Percentiles rank a stretch among this genome's conserved stretches.
These are phyloP conservation scores for Antennarius maculatus DNA, from an alignment of 2,797 vertebrate species.

Conservation along the genomic window DNA sequence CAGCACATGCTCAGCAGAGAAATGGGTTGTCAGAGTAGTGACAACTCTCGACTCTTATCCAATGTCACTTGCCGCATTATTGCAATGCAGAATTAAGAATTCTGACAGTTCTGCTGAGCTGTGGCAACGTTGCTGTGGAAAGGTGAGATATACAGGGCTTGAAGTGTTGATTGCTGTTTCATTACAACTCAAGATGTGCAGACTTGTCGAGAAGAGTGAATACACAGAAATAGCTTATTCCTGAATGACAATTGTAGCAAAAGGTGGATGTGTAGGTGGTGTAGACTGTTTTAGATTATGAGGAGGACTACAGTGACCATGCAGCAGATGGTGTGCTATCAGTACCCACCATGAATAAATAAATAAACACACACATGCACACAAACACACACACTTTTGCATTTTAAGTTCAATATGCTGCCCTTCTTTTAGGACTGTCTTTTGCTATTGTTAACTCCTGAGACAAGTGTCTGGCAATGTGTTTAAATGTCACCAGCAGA, in stretches of 20 bases:
- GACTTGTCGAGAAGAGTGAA: constrained; percentile 4
- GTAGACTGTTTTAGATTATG: not conserved
- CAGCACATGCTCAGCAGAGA: constrained; percentile 21
- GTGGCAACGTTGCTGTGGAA: constrained; percentile 17
- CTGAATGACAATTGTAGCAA: not conserved
- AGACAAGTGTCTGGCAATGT: too few species aligned
- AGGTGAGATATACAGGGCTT: not conserved
- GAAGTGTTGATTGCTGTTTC: not conserved
- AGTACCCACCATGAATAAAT: too few species aligned
- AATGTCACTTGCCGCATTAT: constrained; percentile 41
- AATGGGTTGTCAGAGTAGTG: constrained; percentile 37
- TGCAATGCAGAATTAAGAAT: constrained; percentile 50
- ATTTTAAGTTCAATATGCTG: too few species aligned
- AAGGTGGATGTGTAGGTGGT: not conserved
- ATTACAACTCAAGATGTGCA: constrained; percentile 24
- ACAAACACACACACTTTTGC: not conserved
- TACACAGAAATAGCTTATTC: constrained; percentile 5
- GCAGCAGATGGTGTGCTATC: not conserved
- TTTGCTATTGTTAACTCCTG: too few species aligned
- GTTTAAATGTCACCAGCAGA: too few species aligned
- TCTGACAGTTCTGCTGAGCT: constrained; percentile 32
- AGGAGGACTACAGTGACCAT: not conserved
- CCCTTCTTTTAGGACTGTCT: too few species aligned
- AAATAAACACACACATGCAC: not conserved
- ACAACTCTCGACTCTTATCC: constrained; percentile 50